Evolutionary conservation across 2,113 vertebrate species (phyloP).

Genomic region (Oncorhynchus kisutch): DNA sequence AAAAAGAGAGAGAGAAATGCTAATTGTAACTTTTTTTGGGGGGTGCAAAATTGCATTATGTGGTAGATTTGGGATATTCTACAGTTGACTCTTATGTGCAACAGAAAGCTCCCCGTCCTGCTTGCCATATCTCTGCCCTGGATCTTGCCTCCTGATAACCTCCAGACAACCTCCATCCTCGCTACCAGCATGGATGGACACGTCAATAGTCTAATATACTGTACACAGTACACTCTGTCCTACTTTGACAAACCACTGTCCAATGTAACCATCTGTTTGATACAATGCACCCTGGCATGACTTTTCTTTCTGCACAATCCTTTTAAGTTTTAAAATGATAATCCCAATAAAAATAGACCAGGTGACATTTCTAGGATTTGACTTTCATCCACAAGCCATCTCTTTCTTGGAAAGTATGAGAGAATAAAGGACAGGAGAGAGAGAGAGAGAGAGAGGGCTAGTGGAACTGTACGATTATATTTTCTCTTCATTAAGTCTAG

Average conservation of each 20-base stretch:
- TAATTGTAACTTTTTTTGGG: background rate
- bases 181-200: background rate
- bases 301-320: background rate
- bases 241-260: background rate
- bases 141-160: background rate
- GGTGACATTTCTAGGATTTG: background rate
- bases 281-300: background rate
- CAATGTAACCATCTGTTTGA: background rate
- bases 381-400: background rate
- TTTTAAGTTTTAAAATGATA: background rate
- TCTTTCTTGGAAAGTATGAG: background rate
- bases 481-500: background rate
- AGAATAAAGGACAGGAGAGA: background rate
- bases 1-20: background rate
- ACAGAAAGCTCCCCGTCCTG: background rate
- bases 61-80: background rate
- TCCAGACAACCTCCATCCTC: background rate
- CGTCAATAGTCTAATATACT: background rate
- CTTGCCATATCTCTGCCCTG: background rate
- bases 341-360: background rate
- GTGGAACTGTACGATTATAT: too few species aligned
- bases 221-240: background rate
- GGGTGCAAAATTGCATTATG: background rate
- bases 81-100: background rate
- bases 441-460: background rate